phyloP scores from a whole-genome alignment of 2,888 invertebrate genomes.

The Ophion slaviceki region DNA sequence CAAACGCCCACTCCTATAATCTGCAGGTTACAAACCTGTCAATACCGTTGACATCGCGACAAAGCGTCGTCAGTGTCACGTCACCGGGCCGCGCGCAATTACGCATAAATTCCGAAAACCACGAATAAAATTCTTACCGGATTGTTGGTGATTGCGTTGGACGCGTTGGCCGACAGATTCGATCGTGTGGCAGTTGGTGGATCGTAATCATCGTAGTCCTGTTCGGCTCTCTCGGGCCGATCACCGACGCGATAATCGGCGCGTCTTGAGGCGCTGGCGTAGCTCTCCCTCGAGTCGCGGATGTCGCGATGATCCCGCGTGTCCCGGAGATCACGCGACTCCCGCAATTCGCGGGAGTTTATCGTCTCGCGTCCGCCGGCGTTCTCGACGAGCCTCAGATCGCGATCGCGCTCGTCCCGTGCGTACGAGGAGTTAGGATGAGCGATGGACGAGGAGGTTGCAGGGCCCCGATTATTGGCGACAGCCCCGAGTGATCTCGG shows the following conservation, averaged over 20 bases:
- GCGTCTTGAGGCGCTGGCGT: constrained; percentile 65
- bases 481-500: not conserved
- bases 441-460: constrained; percentile 49
- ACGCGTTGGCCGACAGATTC: constrained; percentile 66
- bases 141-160: constrained; percentile 76
- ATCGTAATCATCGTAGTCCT: constrained; percentile 77
- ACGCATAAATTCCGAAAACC: too few species aligned
- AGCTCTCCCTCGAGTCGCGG: constrained; percentile 74
- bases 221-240: constrained; percentile 66
- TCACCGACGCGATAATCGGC: constrained; percentile 57
- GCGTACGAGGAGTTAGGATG: constrained; percentile 55
- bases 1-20: too few species aligned
- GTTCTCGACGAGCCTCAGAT: constrained; percentile 64
- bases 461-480: constrained; percentile 23
- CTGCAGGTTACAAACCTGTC: too few species aligned
- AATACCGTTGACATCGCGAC: too few species aligned
- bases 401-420: constrained; percentile 77
- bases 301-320: constrained; percentile 76
- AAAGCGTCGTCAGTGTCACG: too few species aligned
- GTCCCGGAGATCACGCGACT: constrained; percentile 72
- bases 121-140: constrained; percentile 74
- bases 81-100: too few species aligned
- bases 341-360: constrained; percentile 72
- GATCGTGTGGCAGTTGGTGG: constrained; percentile 69
- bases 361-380: constrained; percentile 51